Base-by-base conservation (phyloP, 2,888 invertebrate genomes). In the Diploptera punctata region DNA sequence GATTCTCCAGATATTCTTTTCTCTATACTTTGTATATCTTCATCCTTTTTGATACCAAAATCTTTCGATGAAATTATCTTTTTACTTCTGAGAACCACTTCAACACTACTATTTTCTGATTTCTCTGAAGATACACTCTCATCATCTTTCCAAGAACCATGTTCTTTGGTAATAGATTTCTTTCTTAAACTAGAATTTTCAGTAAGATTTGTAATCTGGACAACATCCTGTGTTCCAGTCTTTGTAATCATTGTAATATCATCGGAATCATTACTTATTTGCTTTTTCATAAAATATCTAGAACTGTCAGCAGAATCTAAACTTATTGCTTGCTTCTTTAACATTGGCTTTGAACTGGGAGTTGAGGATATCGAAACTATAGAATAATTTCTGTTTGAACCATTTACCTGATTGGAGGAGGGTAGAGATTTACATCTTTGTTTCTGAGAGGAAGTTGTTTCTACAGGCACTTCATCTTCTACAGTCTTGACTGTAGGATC, bases 301-400 rank as follows among this genome's bases (percentile, higher is more conserved):
- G 21, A 31, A n/a, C 16, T 49, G 44, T 74, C 87, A 71, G 84
- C 84, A 10, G 84, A 77, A 73, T 87, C 88, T 47, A 88, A 83
- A 78, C 88, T 88, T 33, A 83, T 82, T 13, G 88, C 86, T 81
- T 87, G 87, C 74, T 84, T 84, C 80, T 86, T 87, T 71, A 87
- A 84, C 75, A 85, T 83, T 44, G 85, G 82, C 80, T 86, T 86
- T 43, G 77, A 31, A 5, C 52, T 16, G 62, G 67, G 57, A 21
- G 68, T 13, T 16, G 67, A 62, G 5, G 24, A 24, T 21, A 44
- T n/a, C 26, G 24, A 52, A 19, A 67, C 31, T 3, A 52, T 52
- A 31, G 72, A 72, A 16, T 73, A 72, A 16, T 72, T 72, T 47
- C 18, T 75, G 70, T 33, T 75, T 62, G 47, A 71, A 70, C 16